These are phyloP conservation scores for Atherinomorus stipes DNA, from an alignment of 2,113 vertebrate species.

Conservation along the genomic window DNA sequence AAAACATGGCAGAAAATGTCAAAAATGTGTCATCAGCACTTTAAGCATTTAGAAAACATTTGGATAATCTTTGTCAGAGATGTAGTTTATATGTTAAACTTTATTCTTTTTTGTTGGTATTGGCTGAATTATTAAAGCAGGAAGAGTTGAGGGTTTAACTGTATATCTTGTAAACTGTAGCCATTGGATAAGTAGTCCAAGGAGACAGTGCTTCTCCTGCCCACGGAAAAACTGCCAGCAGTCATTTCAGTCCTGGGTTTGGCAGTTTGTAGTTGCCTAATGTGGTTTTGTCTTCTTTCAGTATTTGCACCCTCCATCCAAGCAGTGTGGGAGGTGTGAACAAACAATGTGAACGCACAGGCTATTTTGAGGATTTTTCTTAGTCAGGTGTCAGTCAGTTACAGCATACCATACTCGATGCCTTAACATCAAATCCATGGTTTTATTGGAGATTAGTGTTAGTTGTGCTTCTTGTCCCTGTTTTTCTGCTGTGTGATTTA, in stretches of 20 bases:
- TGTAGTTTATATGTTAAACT: conserved; percentile 16
- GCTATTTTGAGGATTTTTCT: conserved; percentile 47
- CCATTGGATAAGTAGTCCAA: conserved; percentile 56
- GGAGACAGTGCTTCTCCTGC: conserved; percentile 56
- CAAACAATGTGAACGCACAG: conserved; percentile 56
- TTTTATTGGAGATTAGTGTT: conserved; percentile 4
- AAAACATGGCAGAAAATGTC: too few relatives aligned
- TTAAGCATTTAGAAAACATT: neutral
- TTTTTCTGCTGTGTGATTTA: neutral
- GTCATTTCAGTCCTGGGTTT: conserved; percentile 58
- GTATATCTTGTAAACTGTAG: conserved; percentile 58
- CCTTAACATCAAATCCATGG: conserved; percentile 3
- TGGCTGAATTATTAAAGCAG: conserved; percentile 45
- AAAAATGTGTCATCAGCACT: too few relatives aligned
- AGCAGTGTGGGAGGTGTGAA: conserved; percentile 61
- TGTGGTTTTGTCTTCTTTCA: conserved; percentile 59
- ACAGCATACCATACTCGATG: conserved; percentile 13
- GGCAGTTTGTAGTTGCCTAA: conserved; percentile 54
- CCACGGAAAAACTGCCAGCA: conserved; percentile 58
- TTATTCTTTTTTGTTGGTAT: conserved; percentile 34
- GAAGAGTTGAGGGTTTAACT: conserved; percentile 47
- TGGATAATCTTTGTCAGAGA: conserved; percentile 5
- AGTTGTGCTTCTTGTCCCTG: neutral
- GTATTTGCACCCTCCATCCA: conserved; percentile 46
- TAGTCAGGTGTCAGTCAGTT: conserved; percentile 34